Base-by-base conservation (phyloP, 2,797 vertebrate genomes). In the Adrianichthys oophorus region DNA sequence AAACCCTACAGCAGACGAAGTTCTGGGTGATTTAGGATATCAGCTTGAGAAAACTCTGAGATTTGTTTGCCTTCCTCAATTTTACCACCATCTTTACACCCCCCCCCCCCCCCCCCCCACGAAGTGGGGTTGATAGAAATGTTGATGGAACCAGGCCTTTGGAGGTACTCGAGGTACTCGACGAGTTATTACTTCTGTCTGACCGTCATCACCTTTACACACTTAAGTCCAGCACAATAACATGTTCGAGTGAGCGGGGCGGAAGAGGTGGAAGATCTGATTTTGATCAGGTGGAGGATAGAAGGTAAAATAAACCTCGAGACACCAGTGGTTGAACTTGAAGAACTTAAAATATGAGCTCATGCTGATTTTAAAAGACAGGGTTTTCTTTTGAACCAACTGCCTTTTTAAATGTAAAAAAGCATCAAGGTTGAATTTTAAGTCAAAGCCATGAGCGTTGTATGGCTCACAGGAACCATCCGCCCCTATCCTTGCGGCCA, bases 211-310 rank as follows among this genome's bases (percentile, higher is more conserved):
- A 68, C 70, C 64, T 73, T 59, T 57, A 60, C 62, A 37, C 45
- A 37, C 69, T 53, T 48, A 26, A 13, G 32, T 37, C 32, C 32
- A 37, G 78, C 70, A 13, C 10, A 37, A 10, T 37, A 37, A 37
- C 32, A 13, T 70, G 86, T 84, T 82, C 83, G 82, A 77, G 79
- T 0, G 42, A 71, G 66, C 69, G 55, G 50, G 73, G n/a, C n/a
- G n/a, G 60, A 84, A 78, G 79, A 85, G 76, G 79, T 82, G 41
- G 50, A 32, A 21, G 51, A 82, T 75, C 74, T 68, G 68, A 70
- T 65, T 85, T 83, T 74, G 78, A 76, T 59, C 19, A 89, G 88
- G 66, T 62, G n/a, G 17, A 76, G 74, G 65, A 69, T 68, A 62
- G 29, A 32, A 32, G 29, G 70, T 26, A 26, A 54, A 65, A 67